Percentiles rank a stretch among this genome's conserved stretches.
These are phyloP conservation scores for Mesocricetus auratus DNA, from an alignment of 2,113 vertebrate species.

Conservation along the genomic window DNA sequence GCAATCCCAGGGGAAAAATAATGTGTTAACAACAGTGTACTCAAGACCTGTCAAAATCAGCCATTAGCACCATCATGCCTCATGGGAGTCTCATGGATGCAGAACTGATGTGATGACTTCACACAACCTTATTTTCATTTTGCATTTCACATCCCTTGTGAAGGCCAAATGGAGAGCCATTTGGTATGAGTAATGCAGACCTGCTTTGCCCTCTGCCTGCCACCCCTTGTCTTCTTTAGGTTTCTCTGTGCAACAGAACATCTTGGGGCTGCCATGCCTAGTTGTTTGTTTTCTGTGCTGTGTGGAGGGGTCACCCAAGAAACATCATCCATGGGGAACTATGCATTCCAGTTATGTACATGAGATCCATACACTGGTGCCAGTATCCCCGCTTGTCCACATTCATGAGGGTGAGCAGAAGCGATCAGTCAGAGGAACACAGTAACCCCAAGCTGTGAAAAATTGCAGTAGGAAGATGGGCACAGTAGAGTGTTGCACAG, in stretches of 20 bases:
- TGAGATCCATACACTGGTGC: rapidly evolving
- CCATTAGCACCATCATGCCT: neutral
- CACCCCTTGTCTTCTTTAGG: neutral
- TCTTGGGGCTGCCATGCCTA: rapidly evolving
- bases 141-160: neutral
- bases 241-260: neutral
- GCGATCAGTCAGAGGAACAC: neutral
- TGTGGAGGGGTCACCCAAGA: neutral
- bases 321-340: neutral
- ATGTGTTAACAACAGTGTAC: neutral
- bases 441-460: neutral
- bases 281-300: neutral
- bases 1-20: neutral
- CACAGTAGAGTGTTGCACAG: neutral
- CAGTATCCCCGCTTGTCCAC: neutral
- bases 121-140: neutral
- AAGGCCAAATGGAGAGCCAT: neutral
- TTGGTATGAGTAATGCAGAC: neutral
- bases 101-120: neutral
- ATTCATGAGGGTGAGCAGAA: neutral
- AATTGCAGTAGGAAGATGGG: neutral
- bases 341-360: rapidly evolving
- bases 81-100: neutral
- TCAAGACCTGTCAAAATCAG: neutral
- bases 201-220: rapidly evolving